Conservation (phyloP, 1,140 invertebrate species). For the Drosophila arizonae region DNA sequence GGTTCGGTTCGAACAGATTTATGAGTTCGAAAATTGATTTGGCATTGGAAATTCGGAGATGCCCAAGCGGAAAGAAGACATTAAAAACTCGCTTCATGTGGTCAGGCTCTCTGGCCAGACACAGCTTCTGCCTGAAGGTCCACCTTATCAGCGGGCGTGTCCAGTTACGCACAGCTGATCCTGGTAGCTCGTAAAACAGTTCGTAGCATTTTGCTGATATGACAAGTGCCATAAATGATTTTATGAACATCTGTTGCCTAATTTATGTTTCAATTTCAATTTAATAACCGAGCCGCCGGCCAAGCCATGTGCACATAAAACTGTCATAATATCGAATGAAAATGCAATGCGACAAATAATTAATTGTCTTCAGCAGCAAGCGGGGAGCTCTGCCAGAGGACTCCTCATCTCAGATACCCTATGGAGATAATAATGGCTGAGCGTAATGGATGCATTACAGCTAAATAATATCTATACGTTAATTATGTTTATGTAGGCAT, state of each 20-base stretch:
- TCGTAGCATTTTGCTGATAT: conserved; percentile 57
- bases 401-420: conserved; percentile 16
- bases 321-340: conserved; percentile 75
- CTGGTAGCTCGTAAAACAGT: conserved; percentile 61
- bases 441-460: neutral
- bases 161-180: conserved; percentile 23
- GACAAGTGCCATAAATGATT: conserved; percentile 69
- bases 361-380: conserved; percentile 51
- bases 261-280: conserved; percentile 74
- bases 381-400: conserved; percentile 9
- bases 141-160: conserved; percentile 21
- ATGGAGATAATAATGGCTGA: neutral
- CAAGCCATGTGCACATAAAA: conserved; percentile 56
- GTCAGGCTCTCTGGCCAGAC: conserved; percentile 28
- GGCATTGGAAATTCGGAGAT: conserved; percentile 44
- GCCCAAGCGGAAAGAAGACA: conserved; percentile 40
- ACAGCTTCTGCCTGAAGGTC: conserved; percentile 15
- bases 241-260: conserved; percentile 75
- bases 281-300: conserved; percentile 21
- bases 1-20: conserved; percentile 54
- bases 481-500: too few species aligned
- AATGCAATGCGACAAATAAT: conserved; percentile 70
- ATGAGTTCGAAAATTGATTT: conserved; percentile 71
- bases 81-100: conserved; percentile 59
- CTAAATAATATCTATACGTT: too few species aligned